Conservation (phyloP, 2,797 vertebrate species). For the Anabas testudineus region DNA sequence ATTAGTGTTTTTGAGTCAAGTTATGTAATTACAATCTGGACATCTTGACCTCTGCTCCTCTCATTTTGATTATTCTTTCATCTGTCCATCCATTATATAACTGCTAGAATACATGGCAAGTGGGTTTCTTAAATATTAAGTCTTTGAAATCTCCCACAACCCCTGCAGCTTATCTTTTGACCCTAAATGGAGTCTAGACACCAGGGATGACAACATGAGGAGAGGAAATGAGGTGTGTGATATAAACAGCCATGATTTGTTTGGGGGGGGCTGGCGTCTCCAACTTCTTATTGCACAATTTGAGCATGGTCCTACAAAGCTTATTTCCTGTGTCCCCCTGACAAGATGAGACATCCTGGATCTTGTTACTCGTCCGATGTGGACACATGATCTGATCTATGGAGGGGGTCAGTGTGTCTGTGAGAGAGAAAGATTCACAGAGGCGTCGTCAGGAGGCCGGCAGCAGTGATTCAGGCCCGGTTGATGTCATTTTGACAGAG, state of each 20-base stretch:
- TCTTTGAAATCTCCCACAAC: slow-evolving; percentile 5
- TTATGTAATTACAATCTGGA: not conserved
- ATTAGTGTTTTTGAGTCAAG: not conserved
- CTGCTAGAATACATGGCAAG: not conserved
- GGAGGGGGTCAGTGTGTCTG: slow-evolving; percentile 47
- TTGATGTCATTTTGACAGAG: slow-evolving; percentile 80
- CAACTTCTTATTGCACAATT: slow-evolving; percentile 23
- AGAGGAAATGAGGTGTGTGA: slow-evolving; percentile 15
- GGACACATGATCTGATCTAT: slow-evolving; percentile 66
- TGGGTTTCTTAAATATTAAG: not conserved
- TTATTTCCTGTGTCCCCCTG: slow-evolving; percentile 39
- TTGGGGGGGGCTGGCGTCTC: slow-evolving; percentile 33
- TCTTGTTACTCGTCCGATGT: slow-evolving; percentile 66
- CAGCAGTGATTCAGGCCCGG: slow-evolving; percentile 62
- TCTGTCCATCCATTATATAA: not conserved
- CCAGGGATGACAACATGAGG: not conserved
- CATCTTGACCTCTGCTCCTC: not conserved
- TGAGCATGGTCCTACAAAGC: slow-evolving; percentile 25
- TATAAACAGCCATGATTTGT: slow-evolving; percentile 42
- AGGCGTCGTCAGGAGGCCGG: slow-evolving; percentile 34
- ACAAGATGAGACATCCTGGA: slow-evolving; percentile 64
- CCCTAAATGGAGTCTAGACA: not conserved
- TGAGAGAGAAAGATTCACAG: slow-evolving; percentile 57
- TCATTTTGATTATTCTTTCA: not conserved
- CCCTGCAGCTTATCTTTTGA: not conserved